Evolutionary conservation across 2,113 vertebrate genomes (phyloP).

Genomic region (Dipodomys stephensi): DNA sequence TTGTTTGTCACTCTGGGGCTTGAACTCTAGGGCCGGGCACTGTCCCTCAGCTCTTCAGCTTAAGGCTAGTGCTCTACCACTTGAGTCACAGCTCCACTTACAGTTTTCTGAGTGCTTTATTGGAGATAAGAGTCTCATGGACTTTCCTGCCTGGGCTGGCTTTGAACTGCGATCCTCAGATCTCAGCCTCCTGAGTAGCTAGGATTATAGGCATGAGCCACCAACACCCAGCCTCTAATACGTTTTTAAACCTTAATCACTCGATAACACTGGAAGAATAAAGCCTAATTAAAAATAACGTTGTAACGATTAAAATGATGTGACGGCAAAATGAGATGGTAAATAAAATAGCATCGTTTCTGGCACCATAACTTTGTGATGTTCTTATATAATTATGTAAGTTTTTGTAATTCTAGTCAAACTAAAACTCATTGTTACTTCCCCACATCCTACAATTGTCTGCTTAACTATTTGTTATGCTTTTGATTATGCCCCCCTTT

Average conservation of each 20-base stretch:
- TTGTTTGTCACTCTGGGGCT: too few species aligned
- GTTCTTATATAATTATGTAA: neutral
- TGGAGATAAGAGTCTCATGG: too few species aligned
- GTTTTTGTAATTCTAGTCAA: conserved; percentile 13
- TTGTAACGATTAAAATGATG: conserved; percentile 41
- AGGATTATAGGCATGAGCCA: too few species aligned
- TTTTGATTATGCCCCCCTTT: neutral
- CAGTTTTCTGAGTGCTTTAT: too few species aligned
- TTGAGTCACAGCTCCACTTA: too few species aligned
- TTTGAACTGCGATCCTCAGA: too few species aligned
- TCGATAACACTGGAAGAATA: conserved; percentile 21
- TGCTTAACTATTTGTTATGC: neutral
- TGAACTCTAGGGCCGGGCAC: too few species aligned
- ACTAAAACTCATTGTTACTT: neutral
- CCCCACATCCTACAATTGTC: neutral
- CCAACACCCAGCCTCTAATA: too few species aligned
- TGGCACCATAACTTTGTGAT: neutral
- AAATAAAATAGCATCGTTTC: neutral
- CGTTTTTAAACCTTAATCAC: neutral
- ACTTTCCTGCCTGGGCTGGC: too few species aligned
- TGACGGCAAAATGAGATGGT: neutral
- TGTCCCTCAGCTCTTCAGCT: neutral
- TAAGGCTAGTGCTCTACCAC: too few species aligned
- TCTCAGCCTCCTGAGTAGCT: too few species aligned
- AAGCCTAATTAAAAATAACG: conserved; percentile 1